Conservation (phyloP, 2,113 vertebrate species). For the Phylloscopus trochilus region DNA sequence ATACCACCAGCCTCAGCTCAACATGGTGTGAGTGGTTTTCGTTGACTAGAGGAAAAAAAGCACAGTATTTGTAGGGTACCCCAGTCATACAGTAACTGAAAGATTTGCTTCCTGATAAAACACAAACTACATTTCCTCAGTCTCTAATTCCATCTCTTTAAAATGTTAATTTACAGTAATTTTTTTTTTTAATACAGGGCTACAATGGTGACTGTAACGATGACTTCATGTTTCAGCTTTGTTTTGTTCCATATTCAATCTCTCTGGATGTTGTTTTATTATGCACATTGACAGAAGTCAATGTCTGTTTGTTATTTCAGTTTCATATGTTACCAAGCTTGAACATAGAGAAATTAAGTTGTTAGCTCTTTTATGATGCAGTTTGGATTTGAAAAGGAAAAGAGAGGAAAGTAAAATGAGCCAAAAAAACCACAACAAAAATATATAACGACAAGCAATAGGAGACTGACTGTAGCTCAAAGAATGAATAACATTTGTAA, state of each 20-base stretch:
- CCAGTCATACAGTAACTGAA: neutral
- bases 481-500: neutral
- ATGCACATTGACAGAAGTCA: constrained; percentile 16
- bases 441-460: neutral
- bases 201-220: neutral
- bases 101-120: neutral
- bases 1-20: neutral
- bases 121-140: neutral
- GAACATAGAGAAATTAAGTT: constrained; percentile 24
- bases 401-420: neutral
- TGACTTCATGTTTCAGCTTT: constrained; percentile 10
- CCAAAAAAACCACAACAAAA: neutral
- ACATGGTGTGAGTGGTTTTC: neutral
- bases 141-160: neutral
- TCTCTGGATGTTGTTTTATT: constrained; percentile 25
- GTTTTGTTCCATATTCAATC: neutral
- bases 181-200: neutral
- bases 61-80: neutral
- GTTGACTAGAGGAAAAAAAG: neutral
- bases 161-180: constrained; percentile 12
- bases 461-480: neutral
- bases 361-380: constrained; percentile 42
- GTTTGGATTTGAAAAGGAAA: neutral
- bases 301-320: constrained; percentile 22
- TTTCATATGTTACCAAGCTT: constrained; percentile 15